phyloP scores from a whole-genome alignment of 2,113 vertebrate genomes.

The Zingel zingel region DNA sequence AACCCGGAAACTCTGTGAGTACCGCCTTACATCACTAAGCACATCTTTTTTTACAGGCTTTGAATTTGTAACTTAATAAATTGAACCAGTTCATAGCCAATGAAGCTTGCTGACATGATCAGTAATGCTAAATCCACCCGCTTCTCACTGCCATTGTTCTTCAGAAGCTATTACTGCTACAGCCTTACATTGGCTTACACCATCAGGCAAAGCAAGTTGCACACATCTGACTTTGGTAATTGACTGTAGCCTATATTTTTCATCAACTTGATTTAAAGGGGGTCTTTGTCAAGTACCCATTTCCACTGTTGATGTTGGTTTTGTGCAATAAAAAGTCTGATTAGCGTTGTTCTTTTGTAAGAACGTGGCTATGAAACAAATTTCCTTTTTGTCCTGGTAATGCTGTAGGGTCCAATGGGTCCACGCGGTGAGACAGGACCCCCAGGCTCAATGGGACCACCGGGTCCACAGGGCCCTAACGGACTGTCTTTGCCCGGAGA shows the following conservation, averaged over 20 bases:
- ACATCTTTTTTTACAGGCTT: neutral
- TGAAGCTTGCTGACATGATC: neutral
- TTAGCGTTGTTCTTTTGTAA: slow-evolving; percentile 12
- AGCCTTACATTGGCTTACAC: neutral
- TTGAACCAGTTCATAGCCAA: neutral
- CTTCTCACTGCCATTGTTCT: neutral
- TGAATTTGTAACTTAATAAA: slow-evolving; percentile 4
- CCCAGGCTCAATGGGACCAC: slow-evolving; percentile 92
- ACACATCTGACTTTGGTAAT: slow-evolving; percentile 69
- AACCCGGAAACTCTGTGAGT: slow-evolving; percentile 90
- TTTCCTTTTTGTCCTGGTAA: slow-evolving; percentile 38
- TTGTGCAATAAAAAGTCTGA: slow-evolving; percentile 11
- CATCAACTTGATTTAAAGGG: slow-evolving; percentile 31
- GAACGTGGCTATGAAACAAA: slow-evolving; percentile 18
- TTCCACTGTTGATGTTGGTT: slow-evolving; percentile 26
- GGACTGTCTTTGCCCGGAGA: slow-evolving; percentile 96
- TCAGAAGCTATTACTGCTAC: neutral
- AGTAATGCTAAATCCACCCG: slow-evolving; percentile 12
- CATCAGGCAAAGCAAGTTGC: slow-evolving; percentile 27
- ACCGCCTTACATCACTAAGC: slow-evolving; percentile 2
- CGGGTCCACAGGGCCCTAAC: slow-evolving; percentile 95
- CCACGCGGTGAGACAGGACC: slow-evolving; percentile 91
- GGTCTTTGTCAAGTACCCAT: slow-evolving; percentile 14
- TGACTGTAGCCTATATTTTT: slow-evolving; percentile 44
- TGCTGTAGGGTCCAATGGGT: slow-evolving; percentile 89